Percentiles rank a stretch among this genome's conserved stretches.
Evolutionary conservation across 2,797 vertebrate species (phyloP).

Genomic region (Anguilla obscura): DNA sequence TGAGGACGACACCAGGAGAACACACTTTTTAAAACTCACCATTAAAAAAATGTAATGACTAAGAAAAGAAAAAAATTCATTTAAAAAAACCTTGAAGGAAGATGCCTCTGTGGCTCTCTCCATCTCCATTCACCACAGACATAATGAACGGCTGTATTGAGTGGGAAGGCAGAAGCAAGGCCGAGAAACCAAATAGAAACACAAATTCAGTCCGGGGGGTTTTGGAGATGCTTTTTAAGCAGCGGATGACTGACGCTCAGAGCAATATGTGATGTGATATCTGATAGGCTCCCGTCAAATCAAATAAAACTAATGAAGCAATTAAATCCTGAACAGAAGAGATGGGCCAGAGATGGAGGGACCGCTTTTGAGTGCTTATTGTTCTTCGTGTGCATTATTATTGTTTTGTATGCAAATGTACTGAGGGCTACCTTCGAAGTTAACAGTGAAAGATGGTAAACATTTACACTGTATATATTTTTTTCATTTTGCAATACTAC

Average conservation of each 20-base stretch:
- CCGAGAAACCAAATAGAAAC: background rate
- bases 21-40: slow-evolving; percentile 29
- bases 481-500: background rate
- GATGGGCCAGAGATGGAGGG: background rate
- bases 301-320: background rate
- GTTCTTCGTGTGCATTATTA: background rate
- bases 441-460: background rate
- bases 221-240: background rate
- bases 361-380: background rate
- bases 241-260: background rate
- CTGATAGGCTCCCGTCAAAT: background rate
- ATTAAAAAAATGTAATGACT: slow-evolving; percentile 32
- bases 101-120: background rate
- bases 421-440: background rate
- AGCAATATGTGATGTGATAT: background rate
- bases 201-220: background rate
- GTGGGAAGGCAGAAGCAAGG: background rate
- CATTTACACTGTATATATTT: background rate
- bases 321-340: background rate
- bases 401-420: background rate
- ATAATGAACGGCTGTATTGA: background rate
- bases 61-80: background rate
- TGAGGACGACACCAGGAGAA: slow-evolving; percentile 13
- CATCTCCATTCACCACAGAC: background rate
- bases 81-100: background rate